Conservation (phyloP, 2,888 invertebrate species). For the Antheraea yamamai region DNA sequence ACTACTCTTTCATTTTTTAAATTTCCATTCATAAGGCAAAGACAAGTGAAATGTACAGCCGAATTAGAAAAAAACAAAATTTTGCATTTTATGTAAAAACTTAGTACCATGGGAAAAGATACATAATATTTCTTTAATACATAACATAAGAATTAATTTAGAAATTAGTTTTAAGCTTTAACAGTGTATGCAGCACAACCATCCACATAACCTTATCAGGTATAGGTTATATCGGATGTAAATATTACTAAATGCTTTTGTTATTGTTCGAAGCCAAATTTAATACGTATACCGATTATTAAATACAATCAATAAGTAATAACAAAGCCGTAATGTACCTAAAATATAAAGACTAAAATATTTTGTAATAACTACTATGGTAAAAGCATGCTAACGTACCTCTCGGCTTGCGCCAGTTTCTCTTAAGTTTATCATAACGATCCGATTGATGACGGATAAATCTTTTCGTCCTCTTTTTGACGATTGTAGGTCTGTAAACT, state of each 20-base stretch:
- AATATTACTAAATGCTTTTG: neutral
- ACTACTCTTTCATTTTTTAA: neutral
- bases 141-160: neutral
- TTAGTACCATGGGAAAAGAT: too few relatives aligned
- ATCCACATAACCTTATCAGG: slow-evolving; percentile 11
- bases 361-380: neutral
- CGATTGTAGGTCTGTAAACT: slow-evolving; percentile 93
- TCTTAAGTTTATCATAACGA: slow-evolving; percentile 97
- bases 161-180: neutral
- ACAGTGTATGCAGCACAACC: neutral
- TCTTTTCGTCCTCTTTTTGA: slow-evolving; percentile 99
- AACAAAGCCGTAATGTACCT: neutral
- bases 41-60: neutral
- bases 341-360: neutral
- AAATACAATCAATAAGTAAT: neutral
- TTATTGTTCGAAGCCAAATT: neutral
- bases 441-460: slow-evolving; percentile 99
- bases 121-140: too few relatives aligned
- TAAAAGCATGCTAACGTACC: slow-evolving; percentile 69
- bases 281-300: neutral
- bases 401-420: slow-evolving; percentile 99
- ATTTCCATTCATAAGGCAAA: neutral
- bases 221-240: slow-evolving; percentile 9
- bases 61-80: neutral
- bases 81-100: neutral